phyloP scores from a whole-genome alignment of 2,888 invertebrate genomes.

The Omphaloscelis lunosa region DNA sequence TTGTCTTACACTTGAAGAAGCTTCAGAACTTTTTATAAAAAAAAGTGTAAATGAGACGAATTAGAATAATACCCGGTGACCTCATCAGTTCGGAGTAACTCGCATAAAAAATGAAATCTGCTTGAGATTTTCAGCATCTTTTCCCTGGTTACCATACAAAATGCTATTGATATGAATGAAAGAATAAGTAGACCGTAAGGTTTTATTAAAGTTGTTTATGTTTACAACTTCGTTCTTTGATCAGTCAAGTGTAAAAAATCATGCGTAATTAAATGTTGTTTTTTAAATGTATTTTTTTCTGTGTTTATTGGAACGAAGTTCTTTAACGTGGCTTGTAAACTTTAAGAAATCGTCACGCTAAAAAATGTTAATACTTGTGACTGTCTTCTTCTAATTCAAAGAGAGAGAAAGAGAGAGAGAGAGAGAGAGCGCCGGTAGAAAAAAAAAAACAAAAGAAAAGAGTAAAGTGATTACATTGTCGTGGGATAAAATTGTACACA shows the following conservation, averaged over 20 bases:
- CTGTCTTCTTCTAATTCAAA: too few relatives aligned
- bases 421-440: too few relatives aligned
- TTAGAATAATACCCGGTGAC: constrained; percentile 32
- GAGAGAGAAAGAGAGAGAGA: too few relatives aligned
- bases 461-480: too few relatives aligned
- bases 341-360: too few relatives aligned
- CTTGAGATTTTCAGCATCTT: neutral
- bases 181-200: neutral
- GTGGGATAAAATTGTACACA: too few relatives aligned
- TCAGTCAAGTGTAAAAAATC: neutral
- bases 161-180: neutral
- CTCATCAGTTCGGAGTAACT: constrained; percentile 11
- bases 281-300: neutral
- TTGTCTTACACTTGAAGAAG: constrained; percentile 30
- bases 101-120: neutral
- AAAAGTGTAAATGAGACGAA: constrained; percentile 33
- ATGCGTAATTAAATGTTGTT: neutral
- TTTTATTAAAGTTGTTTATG: neutral
- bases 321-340: too few relatives aligned
- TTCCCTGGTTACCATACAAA: neutral
- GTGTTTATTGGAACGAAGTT: too few relatives aligned
- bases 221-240: constrained; percentile 16
- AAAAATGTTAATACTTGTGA: too few relatives aligned
- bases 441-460: too few relatives aligned
- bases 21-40: constrained; percentile 27